Percentiles rank a stretch among this genome's conserved stretches.
phyloP scores from a whole-genome alignment of 2,888 invertebrate genomes.

The Tetragonisca angustula region DNA sequence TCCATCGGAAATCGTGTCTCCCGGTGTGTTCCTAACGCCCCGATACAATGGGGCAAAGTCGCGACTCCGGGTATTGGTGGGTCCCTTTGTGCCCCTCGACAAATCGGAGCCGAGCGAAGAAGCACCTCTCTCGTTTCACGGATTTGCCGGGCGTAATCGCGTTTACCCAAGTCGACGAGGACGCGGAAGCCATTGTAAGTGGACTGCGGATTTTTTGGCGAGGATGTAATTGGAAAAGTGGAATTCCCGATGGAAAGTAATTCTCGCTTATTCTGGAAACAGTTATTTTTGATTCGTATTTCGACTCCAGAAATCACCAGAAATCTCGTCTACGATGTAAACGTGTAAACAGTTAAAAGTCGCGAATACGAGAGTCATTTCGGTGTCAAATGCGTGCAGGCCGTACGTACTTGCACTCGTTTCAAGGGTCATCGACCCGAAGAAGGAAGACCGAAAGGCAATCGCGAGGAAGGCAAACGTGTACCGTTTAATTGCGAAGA shows the following conservation, averaged over 20 bases:
- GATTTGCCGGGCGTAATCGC: conserved; percentile 37
- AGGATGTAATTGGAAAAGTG: no score
- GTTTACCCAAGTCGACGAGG: conserved; percentile 28
- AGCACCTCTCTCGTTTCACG: conserved; percentile 35
- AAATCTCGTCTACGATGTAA: no score
- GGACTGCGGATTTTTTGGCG: no score
- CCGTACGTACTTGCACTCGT: no score
- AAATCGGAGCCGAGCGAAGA: conserved; percentile 51
- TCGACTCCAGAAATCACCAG: no score
- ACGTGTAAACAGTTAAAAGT: no score
- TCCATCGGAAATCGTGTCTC: conserved; percentile 23
- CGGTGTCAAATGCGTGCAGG: no score
- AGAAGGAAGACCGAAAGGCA: background rate
- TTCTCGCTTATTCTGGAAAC: no score
- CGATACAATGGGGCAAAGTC: conserved; percentile 56
- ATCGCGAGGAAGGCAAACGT: background rate
- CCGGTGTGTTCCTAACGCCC: conserved; percentile 21
- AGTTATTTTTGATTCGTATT: no score
- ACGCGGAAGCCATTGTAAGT: background rate
- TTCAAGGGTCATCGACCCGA: background rate
- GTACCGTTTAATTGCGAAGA: background rate
- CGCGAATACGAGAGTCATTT: no score
- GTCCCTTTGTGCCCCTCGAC: conserved; percentile 58
- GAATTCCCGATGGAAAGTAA: no score
- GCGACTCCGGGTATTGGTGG: conserved; percentile 11